Evolutionary conservation across 2,113 vertebrate genomes (phyloP).

Genomic region (Saiga tatarica): DNA sequence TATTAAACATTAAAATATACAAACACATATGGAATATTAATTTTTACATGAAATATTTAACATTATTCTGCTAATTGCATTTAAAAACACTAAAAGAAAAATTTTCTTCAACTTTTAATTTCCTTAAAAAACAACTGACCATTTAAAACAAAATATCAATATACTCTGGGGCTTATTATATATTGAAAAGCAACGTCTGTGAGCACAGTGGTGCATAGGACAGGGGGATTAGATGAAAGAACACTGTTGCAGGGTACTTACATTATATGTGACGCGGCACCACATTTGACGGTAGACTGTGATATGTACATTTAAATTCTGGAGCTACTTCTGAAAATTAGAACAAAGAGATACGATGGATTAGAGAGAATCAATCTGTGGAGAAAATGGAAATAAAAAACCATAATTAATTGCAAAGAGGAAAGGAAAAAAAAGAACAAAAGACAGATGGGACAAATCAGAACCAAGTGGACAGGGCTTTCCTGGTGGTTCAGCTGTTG

Average conservation of each 20-base stretch:
- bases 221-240: fast-evolving
- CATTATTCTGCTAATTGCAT: neutral
- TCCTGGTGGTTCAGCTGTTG: neutral
- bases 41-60: neutral
- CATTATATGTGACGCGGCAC: fast-evolving
- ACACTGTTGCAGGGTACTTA: neutral
- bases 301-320: neutral
- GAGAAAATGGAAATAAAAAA: neutral
- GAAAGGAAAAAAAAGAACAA: neutral
- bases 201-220: neutral
- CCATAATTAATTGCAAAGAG: neutral
- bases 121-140: neutral
- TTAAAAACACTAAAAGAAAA: neutral
- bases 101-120: neutral
- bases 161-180: neutral
- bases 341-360: neutral
- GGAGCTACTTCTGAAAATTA: neutral
- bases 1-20: neutral
- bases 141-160: neutral
- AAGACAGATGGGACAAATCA: neutral
- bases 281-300: neutral
- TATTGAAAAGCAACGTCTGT: neutral
- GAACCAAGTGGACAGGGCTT: neutral
- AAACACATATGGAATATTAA: neutral
- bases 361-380: neutral